These are phyloP conservation scores for Halocaridina rubra DNA, from an alignment of 2,888 invertebrate species.

Conservation along the genomic window DNA sequence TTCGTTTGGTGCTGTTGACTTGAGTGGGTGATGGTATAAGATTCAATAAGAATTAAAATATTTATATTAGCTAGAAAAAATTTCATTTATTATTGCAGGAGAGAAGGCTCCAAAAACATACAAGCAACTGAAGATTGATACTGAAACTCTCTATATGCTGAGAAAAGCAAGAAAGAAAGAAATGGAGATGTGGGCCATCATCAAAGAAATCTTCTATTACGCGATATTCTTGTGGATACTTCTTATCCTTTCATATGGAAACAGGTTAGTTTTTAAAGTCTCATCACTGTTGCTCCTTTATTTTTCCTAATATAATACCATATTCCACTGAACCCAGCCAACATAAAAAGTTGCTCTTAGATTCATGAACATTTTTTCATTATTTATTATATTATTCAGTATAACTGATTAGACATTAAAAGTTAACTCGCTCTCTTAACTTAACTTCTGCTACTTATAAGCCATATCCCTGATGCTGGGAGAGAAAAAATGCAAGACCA, in stretches of 20 bases:
- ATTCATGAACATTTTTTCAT: neutral
- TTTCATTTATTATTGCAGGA: slow-evolving; percentile 1
- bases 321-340: too few relatives aligned
- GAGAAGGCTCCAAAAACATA: neutral
- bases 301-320: too few relatives aligned
- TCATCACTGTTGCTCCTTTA: neutral
- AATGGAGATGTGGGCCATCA: slow-evolving; percentile 69
- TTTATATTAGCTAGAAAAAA: too few relatives aligned
- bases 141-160: slow-evolving; percentile 65
- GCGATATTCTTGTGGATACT: slow-evolving; percentile 70
- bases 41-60: too few relatives aligned
- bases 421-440: neutral
- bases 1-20: too few relatives aligned
- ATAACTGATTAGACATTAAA: neutral
- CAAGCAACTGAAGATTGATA: slow-evolving; percentile 63
- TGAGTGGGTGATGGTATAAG: too few relatives aligned
- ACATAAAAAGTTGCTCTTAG: neutral
- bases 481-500: too few relatives aligned
- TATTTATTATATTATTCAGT: neutral
- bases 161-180: slow-evolving; percentile 68
- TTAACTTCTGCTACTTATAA: neutral
- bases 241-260: slow-evolving; percentile 69
- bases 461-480: too few relatives aligned
- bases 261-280: slow-evolving; percentile 66
- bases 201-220: slow-evolving; percentile 70